phyloP scores from a whole-genome alignment of 2,888 invertebrate genomes.

The Halocaridina rubra region DNA sequence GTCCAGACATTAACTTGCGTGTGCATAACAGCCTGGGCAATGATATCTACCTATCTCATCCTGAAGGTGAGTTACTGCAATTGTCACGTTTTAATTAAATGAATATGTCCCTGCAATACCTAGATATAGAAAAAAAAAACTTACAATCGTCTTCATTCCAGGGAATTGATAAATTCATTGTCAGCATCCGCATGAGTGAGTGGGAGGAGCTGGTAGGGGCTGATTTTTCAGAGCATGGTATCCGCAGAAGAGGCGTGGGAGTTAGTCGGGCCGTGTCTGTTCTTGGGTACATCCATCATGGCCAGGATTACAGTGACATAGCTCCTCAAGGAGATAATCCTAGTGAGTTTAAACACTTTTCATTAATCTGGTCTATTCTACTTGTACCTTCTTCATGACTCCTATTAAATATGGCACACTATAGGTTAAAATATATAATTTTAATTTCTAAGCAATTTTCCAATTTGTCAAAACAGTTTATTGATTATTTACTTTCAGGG shows the following conservation, averaged over 20 bases:
- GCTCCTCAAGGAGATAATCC: constrained; percentile 55
- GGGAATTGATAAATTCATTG: constrained; percentile 76
- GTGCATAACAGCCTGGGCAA: constrained; percentile 81
- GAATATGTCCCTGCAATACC: too few species aligned
- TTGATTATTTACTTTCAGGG: neutral
- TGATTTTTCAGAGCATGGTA: constrained; percentile 87
- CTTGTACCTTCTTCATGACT: too few species aligned
- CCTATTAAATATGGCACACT: too few species aligned
- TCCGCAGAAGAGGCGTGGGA: constrained; percentile 74
- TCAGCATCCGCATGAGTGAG: constrained; percentile 86
- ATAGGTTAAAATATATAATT: too few species aligned
- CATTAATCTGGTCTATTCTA: too few species aligned
- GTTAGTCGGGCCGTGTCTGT: constrained; percentile 68
- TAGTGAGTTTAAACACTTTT: constrained; percentile 16
- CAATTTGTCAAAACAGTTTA: too few species aligned
- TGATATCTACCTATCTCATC: constrained; percentile 77
- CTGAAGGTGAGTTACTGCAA: constrained; percentile 70
- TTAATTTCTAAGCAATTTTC: too few species aligned
- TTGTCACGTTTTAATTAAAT: too few species aligned
- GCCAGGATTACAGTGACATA: constrained; percentile 54
- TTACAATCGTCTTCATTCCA: constrained; percentile 65
- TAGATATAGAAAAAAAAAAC: too few species aligned
- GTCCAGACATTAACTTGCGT: constrained; percentile 81
- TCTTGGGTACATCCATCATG: constrained; percentile 64
- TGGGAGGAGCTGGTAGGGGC: constrained; percentile 89